Percentiles rank a stretch among this genome's conserved stretches.
These are phyloP conservation scores for Scaptomyza pallida DNA, from an alignment of 1,140 invertebrate genomes.

Conservation along the genomic window DNA sequence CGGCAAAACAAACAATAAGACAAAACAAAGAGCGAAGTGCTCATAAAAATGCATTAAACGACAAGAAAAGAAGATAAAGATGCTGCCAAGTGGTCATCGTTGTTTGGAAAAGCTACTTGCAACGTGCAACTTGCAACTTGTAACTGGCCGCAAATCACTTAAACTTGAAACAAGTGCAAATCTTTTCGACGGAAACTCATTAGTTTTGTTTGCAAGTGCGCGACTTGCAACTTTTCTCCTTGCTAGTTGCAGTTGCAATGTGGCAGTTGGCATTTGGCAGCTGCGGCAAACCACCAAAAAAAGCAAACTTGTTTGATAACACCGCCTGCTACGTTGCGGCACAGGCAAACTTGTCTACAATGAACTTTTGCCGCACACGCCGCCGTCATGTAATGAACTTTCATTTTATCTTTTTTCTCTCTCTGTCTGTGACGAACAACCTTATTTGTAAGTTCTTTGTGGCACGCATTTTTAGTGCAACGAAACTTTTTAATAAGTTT, in stretches of 20 bases:
- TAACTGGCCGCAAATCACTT: slow-evolving; percentile 64
- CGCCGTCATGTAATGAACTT: slow-evolving; percentile 44
- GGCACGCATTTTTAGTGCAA: not conserved
- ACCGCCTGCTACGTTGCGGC: not conserved
- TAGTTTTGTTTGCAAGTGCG: slow-evolving; percentile 49
- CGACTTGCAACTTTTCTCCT: slow-evolving; percentile 30
- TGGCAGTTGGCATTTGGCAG: slow-evolving; percentile 8
- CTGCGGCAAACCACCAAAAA: slow-evolving; percentile 14
- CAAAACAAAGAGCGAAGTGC: slow-evolving; percentile 29
- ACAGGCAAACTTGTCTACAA: slow-evolving; percentile 32
- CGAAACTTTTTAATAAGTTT: slow-evolving; percentile 42
- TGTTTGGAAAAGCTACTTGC: not conserved
- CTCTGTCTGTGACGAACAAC: slow-evolving; percentile 36
- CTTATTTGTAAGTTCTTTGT: slow-evolving; percentile 35
- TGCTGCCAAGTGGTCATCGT: slow-evolving; percentile 10
- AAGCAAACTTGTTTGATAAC: slow-evolving; percentile 27
- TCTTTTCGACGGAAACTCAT: slow-evolving; percentile 66
- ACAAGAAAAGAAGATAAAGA: not conserved
- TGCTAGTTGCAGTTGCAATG: no score
- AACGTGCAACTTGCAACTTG: slow-evolving; percentile 9
- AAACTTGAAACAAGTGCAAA: slow-evolving; percentile 55
- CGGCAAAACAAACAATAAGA: slow-evolving; percentile 41
- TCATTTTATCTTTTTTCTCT: slow-evolving; percentile 19
- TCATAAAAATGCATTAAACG: slow-evolving; percentile 67
- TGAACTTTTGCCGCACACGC: slow-evolving; percentile 30